Evolutionary conservation across 2,113 vertebrate genomes (phyloP).

Genomic region (Aldabrachelys gigantea): DNA sequence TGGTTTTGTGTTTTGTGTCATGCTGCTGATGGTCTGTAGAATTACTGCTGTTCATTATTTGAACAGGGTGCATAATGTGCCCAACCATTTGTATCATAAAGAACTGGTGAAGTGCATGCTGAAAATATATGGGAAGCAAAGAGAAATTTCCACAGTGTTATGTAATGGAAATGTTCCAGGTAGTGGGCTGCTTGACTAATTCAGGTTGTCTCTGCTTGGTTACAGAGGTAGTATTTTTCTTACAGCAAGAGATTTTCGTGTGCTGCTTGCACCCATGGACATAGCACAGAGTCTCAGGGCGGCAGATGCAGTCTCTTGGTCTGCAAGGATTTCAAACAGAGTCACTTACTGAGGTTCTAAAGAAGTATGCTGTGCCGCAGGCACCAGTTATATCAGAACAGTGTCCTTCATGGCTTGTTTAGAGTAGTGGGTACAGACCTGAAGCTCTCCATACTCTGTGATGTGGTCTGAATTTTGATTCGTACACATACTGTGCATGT

Average conservation of each 20-base stretch:
- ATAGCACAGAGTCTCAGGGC: neutral
- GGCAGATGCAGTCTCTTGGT: neutral
- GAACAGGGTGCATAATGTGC: neutral
- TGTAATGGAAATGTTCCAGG: neutral
- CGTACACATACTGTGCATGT: neutral
- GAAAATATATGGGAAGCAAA: neutral
- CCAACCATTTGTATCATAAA: neutral
- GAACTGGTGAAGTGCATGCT: neutral
- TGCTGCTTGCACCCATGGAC: neutral
- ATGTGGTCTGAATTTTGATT: neutral
- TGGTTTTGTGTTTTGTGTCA: neutral
- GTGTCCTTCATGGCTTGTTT: neutral
- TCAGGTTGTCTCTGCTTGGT: neutral
- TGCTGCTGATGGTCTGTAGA: neutral
- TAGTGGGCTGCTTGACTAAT: neutral
- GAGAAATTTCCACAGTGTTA: neutral
- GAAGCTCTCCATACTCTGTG: neutral
- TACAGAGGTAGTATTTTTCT: neutral
- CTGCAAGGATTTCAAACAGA: neutral
- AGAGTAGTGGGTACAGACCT: neutral
- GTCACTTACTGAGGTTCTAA: neutral
- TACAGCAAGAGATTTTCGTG: neutral
- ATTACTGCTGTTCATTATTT: neutral
- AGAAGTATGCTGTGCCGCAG: neutral
- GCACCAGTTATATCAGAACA: accelerated